Evolutionary conservation across 2,888 invertebrate genomes (phyloP).

Genomic region (Campoletis raptor): DNA sequence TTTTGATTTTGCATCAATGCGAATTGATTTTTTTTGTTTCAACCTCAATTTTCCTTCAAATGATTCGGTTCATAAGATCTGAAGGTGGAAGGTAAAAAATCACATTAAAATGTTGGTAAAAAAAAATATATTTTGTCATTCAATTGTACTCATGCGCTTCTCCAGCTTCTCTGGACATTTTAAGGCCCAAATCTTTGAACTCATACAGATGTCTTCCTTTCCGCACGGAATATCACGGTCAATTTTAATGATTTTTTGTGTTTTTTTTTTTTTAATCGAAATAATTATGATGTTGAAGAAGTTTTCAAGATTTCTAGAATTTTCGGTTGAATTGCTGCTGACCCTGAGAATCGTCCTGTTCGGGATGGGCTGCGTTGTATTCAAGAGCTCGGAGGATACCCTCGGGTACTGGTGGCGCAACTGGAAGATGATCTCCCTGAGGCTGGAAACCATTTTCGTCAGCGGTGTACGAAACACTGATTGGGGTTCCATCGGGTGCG

Average conservation of each 20-base stretch:
- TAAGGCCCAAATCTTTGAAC: not conserved
- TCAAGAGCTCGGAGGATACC: constrained; percentile 67
- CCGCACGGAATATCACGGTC: not conserved
- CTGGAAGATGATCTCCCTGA: constrained; percentile 70
- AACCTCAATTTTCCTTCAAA: not conserved
- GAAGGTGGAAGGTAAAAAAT: not conserved
- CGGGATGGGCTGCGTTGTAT: constrained; percentile 66
- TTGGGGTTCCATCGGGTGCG: constrained; percentile 62
- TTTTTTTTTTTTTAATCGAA: not conserved
- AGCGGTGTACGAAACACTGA: constrained; percentile 61
- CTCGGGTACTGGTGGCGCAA: constrained; percentile 66
- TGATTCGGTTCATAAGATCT: not conserved
- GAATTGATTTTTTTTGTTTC: not conserved
- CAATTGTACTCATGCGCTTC: constrained; percentile 22
- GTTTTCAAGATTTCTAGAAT: constrained; percentile 8
- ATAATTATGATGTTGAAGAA: not conserved
- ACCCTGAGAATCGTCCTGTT: constrained; percentile 32
- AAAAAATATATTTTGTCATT: constrained; percentile 53
- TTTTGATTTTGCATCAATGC: not conserved
- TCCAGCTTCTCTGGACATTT: not conserved
- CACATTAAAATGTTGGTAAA: constrained; percentile 11
- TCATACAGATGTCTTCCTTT: not conserved
- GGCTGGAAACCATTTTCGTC: constrained; percentile 72
- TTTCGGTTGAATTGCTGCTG: constrained; percentile 36
- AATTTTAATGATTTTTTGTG: not conserved